These are phyloP conservation scores for Poeciliopsis turneri DNA, from an alignment of 2,797 vertebrate genomes.

Conservation along the genomic window DNA sequence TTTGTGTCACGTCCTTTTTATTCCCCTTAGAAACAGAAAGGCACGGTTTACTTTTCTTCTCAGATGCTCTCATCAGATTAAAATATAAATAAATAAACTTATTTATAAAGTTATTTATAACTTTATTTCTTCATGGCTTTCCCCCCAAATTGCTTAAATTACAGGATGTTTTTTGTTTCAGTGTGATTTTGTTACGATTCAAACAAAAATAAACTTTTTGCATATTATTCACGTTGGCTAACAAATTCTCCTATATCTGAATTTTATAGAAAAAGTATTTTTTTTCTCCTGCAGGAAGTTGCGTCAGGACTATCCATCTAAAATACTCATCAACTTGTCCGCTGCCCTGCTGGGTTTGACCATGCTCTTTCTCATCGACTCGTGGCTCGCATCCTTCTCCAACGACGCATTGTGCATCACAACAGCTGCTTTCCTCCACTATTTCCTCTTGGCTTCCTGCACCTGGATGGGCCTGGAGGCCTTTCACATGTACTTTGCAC, in stretches of 20 bases:
- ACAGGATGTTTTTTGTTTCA: background rate
- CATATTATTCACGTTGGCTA: background rate
- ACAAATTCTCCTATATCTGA: background rate
- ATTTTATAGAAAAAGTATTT: background rate
- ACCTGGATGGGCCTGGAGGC: constrained; percentile 93
- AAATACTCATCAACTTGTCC: constrained; percentile 91
- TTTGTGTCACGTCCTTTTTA: background rate
- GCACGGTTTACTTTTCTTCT: background rate
- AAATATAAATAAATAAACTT: background rate
- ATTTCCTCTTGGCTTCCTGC: constrained; percentile 90
- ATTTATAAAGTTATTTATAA: background rate
- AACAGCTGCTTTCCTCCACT: constrained; percentile 82
- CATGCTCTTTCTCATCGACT: constrained; percentile 84
- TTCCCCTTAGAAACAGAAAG: background rate
- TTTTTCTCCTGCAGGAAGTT: constrained; percentile 77
- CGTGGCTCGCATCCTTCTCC: constrained; percentile 86
- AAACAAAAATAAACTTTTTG: background rate
- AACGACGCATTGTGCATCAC: constrained; percentile 80
- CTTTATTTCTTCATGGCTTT: background rate
- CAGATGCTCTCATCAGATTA: background rate
- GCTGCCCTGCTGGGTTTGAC: constrained; percentile 85
- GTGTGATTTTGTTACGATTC: background rate
- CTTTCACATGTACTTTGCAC: constrained; percentile 88
- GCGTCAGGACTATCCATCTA: constrained; percentile 86
- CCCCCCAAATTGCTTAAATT: background rate